Conservation (phyloP, 2,113 vertebrate genomes). For the Zingel zingel region DNA sequence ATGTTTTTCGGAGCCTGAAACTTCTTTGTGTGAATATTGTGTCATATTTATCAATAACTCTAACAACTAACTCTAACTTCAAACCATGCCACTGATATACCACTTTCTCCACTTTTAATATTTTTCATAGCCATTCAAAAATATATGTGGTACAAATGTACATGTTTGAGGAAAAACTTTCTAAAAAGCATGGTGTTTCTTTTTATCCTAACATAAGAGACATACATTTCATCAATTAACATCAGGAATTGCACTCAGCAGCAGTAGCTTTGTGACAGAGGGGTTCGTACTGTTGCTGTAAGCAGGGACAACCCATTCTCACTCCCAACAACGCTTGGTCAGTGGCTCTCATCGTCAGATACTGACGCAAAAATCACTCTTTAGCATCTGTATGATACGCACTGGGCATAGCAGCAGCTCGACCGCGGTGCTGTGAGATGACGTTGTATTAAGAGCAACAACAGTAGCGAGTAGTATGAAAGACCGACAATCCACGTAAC, state of each 20-base stretch:
- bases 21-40: neutral
- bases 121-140: neutral
- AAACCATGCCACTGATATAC: neutral
- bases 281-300: constrained; percentile 7
- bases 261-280: neutral
- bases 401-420: no score
- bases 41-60: neutral
- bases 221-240: constrained; percentile 17
- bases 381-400: no score
- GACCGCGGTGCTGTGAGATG: no score
- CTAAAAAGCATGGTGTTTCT: neutral
- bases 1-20: neutral
- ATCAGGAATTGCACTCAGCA: neutral
- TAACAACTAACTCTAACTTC: neutral
- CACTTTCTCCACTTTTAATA: neutral
- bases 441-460: no score
- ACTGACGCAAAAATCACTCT: no score
- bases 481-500: no score
- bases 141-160: neutral
- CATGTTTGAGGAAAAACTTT: neutral
- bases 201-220: neutral
- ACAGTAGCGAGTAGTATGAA: no score
- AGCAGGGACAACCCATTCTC: neutral
- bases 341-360: no score
- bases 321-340: no score